Conservation (phyloP, 2,888 invertebrate genomes). For the Drosophila imparisetae region DNA sequence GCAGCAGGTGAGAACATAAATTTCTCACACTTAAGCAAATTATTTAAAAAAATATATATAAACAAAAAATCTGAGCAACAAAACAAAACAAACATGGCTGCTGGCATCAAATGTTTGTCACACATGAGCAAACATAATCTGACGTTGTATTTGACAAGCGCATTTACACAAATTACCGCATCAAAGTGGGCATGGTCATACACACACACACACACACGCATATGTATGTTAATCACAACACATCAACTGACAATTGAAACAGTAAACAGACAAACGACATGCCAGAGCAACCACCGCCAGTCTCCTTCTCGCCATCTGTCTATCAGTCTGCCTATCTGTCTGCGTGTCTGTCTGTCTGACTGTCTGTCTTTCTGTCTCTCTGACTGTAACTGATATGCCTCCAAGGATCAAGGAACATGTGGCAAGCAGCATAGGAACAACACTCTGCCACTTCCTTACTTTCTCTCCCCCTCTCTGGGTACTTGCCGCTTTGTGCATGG, state of each 20-base stretch:
- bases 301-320: background rate
- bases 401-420: slow-evolving; percentile 31
- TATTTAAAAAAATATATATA: slow-evolving; percentile 36
- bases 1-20: slow-evolving; percentile 75
- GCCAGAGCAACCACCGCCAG: slow-evolving; percentile 43
- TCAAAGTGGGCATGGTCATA: slow-evolving; percentile 50
- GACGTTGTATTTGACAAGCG: slow-evolving; percentile 69
- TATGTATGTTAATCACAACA: slow-evolving; percentile 73
- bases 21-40: slow-evolving; percentile 55
- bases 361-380: background rate
- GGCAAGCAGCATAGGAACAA: slow-evolving; percentile 19
- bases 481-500: slow-evolving; percentile 29
- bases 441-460: background rate
- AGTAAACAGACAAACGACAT: slow-evolving; percentile 77
- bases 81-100: background rate
- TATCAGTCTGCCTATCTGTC: background rate
- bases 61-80: background rate
- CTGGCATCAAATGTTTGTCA: slow-evolving; percentile 40
- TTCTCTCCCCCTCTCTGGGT: background rate
- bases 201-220: slow-evolving; percentile 19
- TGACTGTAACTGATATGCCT: slow-evolving; percentile 48
- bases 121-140: slow-evolving; percentile 67
- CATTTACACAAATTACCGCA: slow-evolving; percentile 73
- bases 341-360: background rate
- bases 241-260: slow-evolving; percentile 80